Conservation (phyloP, 2,113 vertebrate species). For the Petromus typicus region DNA sequence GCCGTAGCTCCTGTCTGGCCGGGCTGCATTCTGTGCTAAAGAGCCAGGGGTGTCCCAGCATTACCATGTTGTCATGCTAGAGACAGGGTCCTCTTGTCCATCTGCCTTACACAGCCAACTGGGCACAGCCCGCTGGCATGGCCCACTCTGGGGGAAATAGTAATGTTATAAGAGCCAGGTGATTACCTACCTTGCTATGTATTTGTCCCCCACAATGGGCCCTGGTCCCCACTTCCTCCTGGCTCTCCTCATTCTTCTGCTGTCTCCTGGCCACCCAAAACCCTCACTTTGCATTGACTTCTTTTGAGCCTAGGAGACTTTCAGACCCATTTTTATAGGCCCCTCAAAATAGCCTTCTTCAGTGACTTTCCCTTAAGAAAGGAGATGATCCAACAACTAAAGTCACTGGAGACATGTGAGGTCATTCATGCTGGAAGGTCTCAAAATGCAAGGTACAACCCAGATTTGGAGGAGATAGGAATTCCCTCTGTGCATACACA, state of each 20-base stretch:
- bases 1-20: constrained; percentile 43
- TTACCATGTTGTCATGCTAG: neutral
- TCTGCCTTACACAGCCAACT: neutral
- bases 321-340: neutral
- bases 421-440: neutral
- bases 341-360: neutral
- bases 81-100: neutral
- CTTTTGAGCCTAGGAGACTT: neutral
- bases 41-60: neutral
- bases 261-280: neutral
- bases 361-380: neutral
- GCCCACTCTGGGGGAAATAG: neutral
- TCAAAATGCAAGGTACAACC: neutral
- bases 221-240: neutral
- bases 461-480: neutral
- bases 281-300: fast-evolving
- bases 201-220: no score
- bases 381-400: neutral
- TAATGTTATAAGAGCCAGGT: neutral
- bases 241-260: neutral
- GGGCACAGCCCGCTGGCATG: neutral
- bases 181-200: neutral
- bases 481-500: no score
- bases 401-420: neutral
- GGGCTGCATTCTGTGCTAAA: neutral